Evolutionary conservation across 2,797 vertebrate species (phyloP).

Genomic region (Otolemur crassicaudatus): DNA sequence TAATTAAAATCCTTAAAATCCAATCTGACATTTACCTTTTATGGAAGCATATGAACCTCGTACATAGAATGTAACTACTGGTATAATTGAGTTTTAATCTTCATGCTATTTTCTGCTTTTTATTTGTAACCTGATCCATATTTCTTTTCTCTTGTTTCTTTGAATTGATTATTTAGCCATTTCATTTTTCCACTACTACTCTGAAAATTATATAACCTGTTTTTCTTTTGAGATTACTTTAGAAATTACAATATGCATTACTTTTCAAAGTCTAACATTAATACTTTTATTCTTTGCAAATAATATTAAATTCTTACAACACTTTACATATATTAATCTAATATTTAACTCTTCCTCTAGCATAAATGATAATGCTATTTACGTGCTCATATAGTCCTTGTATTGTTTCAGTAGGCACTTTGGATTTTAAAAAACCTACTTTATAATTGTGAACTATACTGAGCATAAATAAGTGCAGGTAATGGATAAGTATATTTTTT

Average conservation of each 20-base stretch:
- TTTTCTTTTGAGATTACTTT: neutral
- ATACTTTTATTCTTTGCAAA: neutral
- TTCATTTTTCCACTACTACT: neutral
- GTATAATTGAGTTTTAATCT: neutral
- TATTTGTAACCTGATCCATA: neutral
- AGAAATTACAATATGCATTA: neutral
- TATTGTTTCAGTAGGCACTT: neutral
- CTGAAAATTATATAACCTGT: neutral
- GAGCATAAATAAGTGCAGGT: neutral
- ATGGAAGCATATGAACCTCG: neutral
- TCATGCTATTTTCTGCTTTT: neutral
- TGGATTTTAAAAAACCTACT: neutral
- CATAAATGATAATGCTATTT: neutral
- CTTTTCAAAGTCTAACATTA: constrained; percentile 2
- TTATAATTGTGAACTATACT: neutral
- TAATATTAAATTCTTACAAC: neutral
- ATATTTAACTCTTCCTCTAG: neutral
- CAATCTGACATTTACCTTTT: neutral
- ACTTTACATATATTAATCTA: neutral
- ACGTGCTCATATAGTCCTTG: neutral
- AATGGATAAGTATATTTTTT: neutral
- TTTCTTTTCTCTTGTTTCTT: neutral
- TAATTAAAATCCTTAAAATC: neutral
- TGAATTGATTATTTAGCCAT: constrained; percentile 25
- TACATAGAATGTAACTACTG: neutral